Percentiles rank a stretch among this genome's conserved stretches.
phyloP scores from a whole-genome alignment of 2,888 invertebrate genomes.

The Athalia rosae region DNA sequence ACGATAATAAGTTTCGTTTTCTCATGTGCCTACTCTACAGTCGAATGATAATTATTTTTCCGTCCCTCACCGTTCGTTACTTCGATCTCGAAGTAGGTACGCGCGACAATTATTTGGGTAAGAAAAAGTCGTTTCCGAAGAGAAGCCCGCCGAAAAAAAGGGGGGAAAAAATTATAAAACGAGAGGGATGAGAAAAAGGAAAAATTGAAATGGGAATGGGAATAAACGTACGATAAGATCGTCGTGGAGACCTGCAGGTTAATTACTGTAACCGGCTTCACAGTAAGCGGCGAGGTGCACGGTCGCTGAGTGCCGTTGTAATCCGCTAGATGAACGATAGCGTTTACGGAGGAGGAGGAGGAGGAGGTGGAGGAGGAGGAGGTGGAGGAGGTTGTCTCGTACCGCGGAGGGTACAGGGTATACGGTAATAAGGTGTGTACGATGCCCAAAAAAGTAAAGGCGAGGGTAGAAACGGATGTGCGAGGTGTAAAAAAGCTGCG shows the following conservation, averaged over 20 bases:
- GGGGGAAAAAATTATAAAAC: background rate
- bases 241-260: background rate
- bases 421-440: no score
- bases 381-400: background rate
- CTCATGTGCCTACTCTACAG: background rate
- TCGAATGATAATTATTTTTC: background rate
- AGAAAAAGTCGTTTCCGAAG: no score
- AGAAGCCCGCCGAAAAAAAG: no score
- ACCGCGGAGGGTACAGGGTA: no score
- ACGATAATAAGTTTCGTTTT: background rate
- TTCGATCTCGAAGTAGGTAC: no score
- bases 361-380: background rate
- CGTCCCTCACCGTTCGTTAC: background rate
- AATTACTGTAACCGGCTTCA: constrained; percentile 42
- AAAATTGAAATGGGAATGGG: background rate
- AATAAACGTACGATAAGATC: background rate
- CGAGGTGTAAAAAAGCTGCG: constrained; percentile 29
- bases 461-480: no score
- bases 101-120: no score
- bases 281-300: constrained; percentile 22
- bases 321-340: constrained; percentile 37
- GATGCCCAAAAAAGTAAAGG: no score
- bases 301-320: constrained; percentile 27
- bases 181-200: background rate
- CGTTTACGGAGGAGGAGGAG: background rate